phyloP scores from a whole-genome alignment of 2,888 invertebrate species.

The Stegophylla sp. region DNA sequence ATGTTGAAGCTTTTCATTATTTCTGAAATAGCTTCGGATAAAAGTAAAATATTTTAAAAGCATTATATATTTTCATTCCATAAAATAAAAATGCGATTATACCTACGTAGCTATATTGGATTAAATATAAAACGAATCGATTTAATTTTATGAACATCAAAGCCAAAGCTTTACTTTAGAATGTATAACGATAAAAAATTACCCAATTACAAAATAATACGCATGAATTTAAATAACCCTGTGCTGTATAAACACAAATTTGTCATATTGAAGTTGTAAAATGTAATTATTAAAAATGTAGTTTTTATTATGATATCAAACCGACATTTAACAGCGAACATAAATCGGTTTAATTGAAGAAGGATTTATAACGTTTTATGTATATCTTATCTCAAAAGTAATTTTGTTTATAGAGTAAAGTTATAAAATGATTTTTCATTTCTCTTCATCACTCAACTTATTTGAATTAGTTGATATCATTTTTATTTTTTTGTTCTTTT shows the following conservation, averaged over 20 bases:
- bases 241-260: not conserved
- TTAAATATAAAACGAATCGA: not conserved
- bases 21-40: not conserved
- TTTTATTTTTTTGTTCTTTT: no score
- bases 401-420: not conserved
- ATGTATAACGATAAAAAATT: not conserved
- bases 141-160: not conserved
- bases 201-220: not conserved
- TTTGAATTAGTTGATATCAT: no score
- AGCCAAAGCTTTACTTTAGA: not conserved
- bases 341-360: not conserved
- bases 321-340: not conserved
- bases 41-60: slow-evolving; percentile 3
- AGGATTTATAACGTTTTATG: slow-evolving; percentile 7
- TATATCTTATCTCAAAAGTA: not conserved
- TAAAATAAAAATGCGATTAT: not conserved
- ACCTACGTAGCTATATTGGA: not conserved
- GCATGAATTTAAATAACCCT: not conserved
- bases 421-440: not conserved
- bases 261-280: not conserved
- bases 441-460: no score
- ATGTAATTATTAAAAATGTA: not conserved
- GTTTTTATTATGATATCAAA: slow-evolving; percentile 1
- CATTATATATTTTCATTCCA: not conserved
- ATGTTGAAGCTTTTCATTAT: not conserved